Base-by-base conservation (phyloP, 2,797 vertebrate species). In the Phalloptychus januarius region DNA sequence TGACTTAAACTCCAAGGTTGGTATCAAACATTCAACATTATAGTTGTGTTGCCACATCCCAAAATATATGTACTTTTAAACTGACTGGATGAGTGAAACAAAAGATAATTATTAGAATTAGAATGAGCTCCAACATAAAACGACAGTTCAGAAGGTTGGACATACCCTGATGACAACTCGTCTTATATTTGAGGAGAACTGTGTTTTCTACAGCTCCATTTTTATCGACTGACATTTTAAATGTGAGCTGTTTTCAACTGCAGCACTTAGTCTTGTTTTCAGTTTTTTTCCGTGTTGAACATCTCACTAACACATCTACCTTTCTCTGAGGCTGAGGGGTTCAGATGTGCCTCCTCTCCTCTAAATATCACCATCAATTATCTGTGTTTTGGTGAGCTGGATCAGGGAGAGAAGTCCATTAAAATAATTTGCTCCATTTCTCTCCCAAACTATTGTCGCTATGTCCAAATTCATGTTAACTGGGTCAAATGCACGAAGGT, bases 311-410 rank as follows among this genome's bases (percentile, higher is more conserved):
- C 46, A 80, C 52, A 44, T 42, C 40, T 75, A 8, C 33, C 71
- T n/a, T 50, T 69, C 44, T 54, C 31, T 70, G 52, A 1, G 74
- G 75, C 61, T 85, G 65, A 73, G 23, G 71, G 52, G 79, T 54
- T 79, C 71, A 74, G 40, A 82, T 71, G 78, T 23, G 45, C 28
- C 67, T 48, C 71, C 46, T 44, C 58, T 67, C 65, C 82, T 54
- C 67, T 72, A 83, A 81, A 84, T 82, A 83, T 77, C 72, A 78
- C 50, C 54, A 42, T 86, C 74, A 73, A 74, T 80, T 88, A 74
- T 28, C 76, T 42, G 52, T 80, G 46, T 52, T 74, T 71, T 33
- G 48, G 18, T 58, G 28, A 15, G 12, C 46, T 44, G 10, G 75
- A 82, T 48, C 44, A 28, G 56, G 45, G 42, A 44, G 18, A 58